These are phyloP conservation scores for Scaptomyza caliginosa DNA, from an alignment of 2,888 invertebrate species.

Conservation along the genomic window DNA sequence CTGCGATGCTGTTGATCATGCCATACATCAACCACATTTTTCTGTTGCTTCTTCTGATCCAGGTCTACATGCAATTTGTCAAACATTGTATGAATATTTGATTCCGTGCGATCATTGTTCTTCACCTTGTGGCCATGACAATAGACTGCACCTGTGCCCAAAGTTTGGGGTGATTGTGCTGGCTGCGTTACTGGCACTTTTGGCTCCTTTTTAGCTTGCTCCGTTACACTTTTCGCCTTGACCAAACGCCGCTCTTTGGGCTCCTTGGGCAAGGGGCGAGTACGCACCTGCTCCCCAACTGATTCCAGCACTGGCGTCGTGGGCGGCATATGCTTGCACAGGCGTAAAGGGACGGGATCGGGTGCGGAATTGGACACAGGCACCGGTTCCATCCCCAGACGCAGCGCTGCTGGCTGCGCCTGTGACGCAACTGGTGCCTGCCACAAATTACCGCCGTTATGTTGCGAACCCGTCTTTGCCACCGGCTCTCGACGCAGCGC, in stretches of 20 bases:
- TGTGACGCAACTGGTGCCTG: conserved; percentile 21
- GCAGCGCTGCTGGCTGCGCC: conserved; percentile 1
- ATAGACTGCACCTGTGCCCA: not conserved
- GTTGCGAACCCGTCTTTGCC: conserved; percentile 35
- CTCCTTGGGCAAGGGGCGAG: conserved; percentile 15
- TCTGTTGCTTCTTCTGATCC: conserved; percentile 13
- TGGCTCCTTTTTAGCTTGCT: not conserved
- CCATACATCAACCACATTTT: not conserved
- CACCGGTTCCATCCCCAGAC: conserved; percentile 12
- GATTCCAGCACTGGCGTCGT: not conserved
- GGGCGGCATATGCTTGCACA: not conserved
- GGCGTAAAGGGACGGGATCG: not conserved
- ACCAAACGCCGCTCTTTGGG: conserved; percentile 11
- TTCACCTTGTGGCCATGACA: not conserved
- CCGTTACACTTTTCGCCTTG: not conserved
- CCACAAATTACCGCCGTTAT: conserved; percentile 24
- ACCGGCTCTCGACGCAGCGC: conserved; percentile 28
- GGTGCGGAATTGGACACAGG: conserved; percentile 15
- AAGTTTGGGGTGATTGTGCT: not conserved
- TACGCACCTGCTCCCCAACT: conserved; percentile 1
- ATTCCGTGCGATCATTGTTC: not conserved
- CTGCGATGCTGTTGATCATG: conserved; percentile 4
- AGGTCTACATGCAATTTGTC: conserved; percentile 16
- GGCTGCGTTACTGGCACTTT: not conserved
- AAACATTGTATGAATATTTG: conserved; percentile 5